These are phyloP conservation scores for Pachyuromys duprasi DNA, from an alignment of 2,797 vertebrate genomes.

Conservation along the genomic window DNA sequence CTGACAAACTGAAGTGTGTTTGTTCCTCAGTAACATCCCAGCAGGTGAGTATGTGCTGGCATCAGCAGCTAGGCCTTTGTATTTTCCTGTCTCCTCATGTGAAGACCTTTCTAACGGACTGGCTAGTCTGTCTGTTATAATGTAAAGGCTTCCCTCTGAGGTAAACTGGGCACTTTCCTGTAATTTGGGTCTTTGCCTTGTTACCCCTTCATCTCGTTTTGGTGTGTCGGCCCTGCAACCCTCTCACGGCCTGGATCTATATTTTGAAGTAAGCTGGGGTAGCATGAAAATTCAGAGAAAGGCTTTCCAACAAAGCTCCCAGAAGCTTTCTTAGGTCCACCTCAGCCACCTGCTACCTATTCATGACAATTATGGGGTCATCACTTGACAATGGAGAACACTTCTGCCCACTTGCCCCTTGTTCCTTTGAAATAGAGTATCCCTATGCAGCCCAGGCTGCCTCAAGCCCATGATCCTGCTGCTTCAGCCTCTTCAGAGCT, in stretches of 20 bases:
- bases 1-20: background rate
- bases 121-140: background rate
- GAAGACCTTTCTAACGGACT: background rate
- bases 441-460: background rate
- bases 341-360: background rate
- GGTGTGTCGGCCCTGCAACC: background rate
- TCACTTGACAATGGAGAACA: background rate
- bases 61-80: background rate
- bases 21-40: background rate
- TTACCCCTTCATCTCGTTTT: background rate
- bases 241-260: background rate
- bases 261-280: background rate
- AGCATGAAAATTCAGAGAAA: background rate
- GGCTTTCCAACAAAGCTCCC: background rate
- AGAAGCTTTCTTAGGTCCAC: background rate
- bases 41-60: background rate
- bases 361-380: background rate
- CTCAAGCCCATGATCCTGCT: background rate
- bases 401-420: background rate
- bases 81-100: background rate
- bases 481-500: background rate
- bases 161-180: background rate
- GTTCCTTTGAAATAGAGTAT: background rate
- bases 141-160: background rate
- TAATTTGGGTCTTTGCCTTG: background rate